These are phyloP conservation scores for Pollenia griseotomentosa DNA, from an alignment of 2,888 invertebrate species.

Conservation along the genomic window DNA sequence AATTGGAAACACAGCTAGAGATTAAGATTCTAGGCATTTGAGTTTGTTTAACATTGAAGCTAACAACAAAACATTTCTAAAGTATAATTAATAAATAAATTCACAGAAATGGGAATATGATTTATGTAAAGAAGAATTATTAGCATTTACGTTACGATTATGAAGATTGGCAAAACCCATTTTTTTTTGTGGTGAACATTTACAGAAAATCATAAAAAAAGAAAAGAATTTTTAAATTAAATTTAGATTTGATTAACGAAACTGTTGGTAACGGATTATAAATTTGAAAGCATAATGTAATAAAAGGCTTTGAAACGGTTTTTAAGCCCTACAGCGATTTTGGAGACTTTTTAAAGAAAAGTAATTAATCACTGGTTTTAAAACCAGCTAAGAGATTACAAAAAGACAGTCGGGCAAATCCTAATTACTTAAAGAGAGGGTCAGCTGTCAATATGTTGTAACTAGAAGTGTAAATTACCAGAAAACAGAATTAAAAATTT, in stretches of 20 bases:
- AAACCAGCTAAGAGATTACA: no score
- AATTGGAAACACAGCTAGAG: slow-evolving; percentile 43
- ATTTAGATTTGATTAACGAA: not conserved
- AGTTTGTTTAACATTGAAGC: not conserved
- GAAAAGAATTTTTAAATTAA: slow-evolving; percentile 5
- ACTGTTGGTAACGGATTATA: not conserved
- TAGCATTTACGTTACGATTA: not conserved
- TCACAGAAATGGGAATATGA: slow-evolving; percentile 18
- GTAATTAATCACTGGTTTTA: no score
- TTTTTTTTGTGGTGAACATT: no score
- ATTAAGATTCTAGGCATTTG: slow-evolving; percentile 31
- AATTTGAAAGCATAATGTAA: no score
- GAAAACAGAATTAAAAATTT: no score
- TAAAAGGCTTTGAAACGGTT: no score
- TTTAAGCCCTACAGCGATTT: no score
- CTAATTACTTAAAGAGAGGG: no score
- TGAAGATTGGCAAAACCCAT: not conserved
- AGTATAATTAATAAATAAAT: slow-evolving; percentile 14
- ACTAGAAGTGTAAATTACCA: no score
- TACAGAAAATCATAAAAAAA: not conserved
- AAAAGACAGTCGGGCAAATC: no score
- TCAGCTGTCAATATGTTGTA: no score
- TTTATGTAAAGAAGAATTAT: not conserved
- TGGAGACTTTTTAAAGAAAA: no score
- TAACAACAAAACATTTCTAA: slow-evolving; percentile 12